phyloP scores from a whole-genome alignment of 2,888 invertebrate genomes.

The Patella depressa region DNA sequence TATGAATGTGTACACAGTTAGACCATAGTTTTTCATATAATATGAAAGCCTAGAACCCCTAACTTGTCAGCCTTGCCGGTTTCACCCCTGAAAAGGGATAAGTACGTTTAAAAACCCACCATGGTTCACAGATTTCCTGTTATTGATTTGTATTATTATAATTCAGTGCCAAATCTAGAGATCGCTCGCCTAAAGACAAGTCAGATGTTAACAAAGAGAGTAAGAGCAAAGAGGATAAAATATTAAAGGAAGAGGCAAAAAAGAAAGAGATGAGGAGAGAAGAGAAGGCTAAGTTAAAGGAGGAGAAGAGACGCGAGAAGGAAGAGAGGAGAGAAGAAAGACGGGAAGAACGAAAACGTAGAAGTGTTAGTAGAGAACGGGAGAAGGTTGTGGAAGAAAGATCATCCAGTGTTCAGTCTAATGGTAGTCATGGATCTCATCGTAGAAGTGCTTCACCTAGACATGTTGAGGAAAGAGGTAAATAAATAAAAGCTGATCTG shows the following conservation, averaged over 20 bases:
- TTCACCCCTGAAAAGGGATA: too few species aligned
- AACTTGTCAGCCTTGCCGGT: too few species aligned
- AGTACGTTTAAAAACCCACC: conserved; percentile 4
- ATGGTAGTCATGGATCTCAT: conserved; percentile 22
- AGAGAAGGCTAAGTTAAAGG: conserved; percentile 28
- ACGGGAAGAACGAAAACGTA: conserved; percentile 10
- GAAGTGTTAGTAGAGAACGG: conserved; percentile 16
- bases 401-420: conserved; percentile 14
- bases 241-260: conserved; percentile 33
- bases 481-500: too few species aligned
- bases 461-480: conserved; percentile 63
- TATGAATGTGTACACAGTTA: too few species aligned
- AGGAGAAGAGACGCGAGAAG: conserved; percentile 6
- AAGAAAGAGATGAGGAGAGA: conserved; percentile 32
- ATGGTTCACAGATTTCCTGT: background rate
- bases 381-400: conserved; percentile 13
- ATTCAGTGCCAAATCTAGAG: conserved; percentile 17
- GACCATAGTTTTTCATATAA: too few species aligned
- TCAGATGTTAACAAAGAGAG: conserved; percentile 26
- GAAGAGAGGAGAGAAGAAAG: conserved; percentile 18
- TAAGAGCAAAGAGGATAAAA: conserved; percentile 32
- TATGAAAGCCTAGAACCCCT: too few species aligned
- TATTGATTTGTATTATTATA: background rate
- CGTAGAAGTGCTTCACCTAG: conserved; percentile 60
- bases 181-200: conserved; percentile 8